phyloP scores from a whole-genome alignment of 2,888 invertebrate genomes.

The Apamea sordens region DNA sequence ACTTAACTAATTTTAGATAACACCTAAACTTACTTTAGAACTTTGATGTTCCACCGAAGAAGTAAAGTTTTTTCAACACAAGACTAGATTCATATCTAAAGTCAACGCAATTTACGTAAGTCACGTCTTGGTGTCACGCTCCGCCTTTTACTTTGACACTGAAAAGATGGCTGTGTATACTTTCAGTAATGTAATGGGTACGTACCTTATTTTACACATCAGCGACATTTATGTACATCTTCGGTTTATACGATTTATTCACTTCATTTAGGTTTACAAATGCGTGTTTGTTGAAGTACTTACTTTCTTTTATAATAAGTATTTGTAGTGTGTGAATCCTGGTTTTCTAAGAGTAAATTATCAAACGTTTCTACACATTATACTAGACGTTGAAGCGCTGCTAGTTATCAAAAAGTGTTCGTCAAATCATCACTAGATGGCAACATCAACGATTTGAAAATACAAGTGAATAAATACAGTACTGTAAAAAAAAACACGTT shows the following conservation, averaged over 20 bases:
- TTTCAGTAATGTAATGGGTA: constrained; percentile 46
- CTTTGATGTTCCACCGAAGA: neutral
- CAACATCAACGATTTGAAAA: neutral
- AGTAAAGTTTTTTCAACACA: constrained; percentile 31
- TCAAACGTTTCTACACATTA: neutral
- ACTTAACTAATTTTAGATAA: constrained; percentile 8
- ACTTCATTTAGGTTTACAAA: constrained; percentile 44
- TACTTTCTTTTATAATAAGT: constrained; percentile 28
- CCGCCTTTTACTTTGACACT: constrained; percentile 46
- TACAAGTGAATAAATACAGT: no score
- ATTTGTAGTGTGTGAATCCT: constrained; percentile 1
- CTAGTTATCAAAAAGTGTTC: neutral
- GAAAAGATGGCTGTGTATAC: constrained; percentile 42
- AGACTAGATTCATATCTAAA: constrained; percentile 43
- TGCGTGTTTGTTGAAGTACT: constrained; percentile 18
- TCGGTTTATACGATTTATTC: constrained; percentile 39
- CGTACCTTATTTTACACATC: constrained; percentile 51
- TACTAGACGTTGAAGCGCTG: neutral
- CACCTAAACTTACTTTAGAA: neutral
- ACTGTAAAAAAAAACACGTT: no score
- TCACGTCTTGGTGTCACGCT: constrained; percentile 50
- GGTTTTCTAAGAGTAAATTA: neutral
- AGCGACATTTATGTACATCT: constrained; percentile 47
- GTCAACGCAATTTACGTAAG: constrained; percentile 45
- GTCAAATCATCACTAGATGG: neutral